Percentiles rank a stretch among this genome's conserved stretches.
Conservation (phyloP, 1,140 invertebrate species). For the Scylla paramamosain region DNA sequence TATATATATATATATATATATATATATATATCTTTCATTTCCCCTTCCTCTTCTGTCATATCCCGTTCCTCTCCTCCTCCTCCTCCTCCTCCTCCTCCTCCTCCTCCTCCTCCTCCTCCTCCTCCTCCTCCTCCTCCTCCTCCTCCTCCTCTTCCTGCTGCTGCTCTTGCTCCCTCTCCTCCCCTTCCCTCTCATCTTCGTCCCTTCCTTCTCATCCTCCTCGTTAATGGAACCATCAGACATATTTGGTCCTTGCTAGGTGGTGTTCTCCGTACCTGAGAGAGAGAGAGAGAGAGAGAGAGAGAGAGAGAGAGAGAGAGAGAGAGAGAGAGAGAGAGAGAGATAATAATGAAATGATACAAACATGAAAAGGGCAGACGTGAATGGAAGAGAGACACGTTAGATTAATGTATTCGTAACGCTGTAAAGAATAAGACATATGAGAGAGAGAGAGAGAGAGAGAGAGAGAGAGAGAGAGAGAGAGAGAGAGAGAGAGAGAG, state of each 20-base stretch:
- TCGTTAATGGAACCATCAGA: constrained; percentile 13
- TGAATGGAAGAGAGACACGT: too few relatives aligned
- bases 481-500: not conserved
- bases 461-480: constrained; percentile 5
- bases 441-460: constrained; percentile 2
- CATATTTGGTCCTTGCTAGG: not conserved
- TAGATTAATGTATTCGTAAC: too few relatives aligned
- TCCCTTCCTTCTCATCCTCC: not conserved
- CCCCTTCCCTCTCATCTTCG: not conserved
- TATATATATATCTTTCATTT: too few relatives aligned
- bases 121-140: not conserved
- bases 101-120: not conserved
- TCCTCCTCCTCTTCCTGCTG: not conserved
- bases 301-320: not conserved
- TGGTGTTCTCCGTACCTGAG: not conserved
- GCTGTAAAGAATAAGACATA: too few relatives aligned
- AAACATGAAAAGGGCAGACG: too few relatives aligned
- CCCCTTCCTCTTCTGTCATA: too few relatives aligned
- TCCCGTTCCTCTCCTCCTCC: not conserved
- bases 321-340: not conserved
- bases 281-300: not conserved
- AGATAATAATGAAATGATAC: not conserved
- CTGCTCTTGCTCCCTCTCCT: not conserved
- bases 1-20: too few relatives aligned
- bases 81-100: not conserved